phyloP scores from a whole-genome alignment of 2,888 invertebrate genomes.

The Erannis defoliaria region DNA sequence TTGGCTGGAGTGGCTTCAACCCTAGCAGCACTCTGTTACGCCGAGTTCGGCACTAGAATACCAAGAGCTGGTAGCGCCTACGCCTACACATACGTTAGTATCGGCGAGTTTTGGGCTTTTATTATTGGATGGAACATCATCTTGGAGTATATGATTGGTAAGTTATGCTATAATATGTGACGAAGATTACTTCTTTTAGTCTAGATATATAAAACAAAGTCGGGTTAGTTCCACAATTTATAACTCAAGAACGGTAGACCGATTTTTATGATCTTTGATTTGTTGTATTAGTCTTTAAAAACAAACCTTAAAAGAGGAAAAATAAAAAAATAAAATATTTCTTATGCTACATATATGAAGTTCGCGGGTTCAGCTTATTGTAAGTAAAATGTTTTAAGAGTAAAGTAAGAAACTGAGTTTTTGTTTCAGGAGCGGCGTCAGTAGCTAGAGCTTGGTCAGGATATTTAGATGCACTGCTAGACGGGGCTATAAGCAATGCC shows the following conservation, averaged over 20 bases:
- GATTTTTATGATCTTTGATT: no score
- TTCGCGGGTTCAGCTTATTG: no score
- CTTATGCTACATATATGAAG: no score
- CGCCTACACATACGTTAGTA: conserved; percentile 96
- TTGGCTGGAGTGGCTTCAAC: conserved; percentile 93
- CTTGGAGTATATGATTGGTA: conserved; percentile 95
- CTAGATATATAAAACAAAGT: no score
- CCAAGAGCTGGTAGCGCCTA: conserved; percentile 97
- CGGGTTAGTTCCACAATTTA: no score
- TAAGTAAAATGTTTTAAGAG: no score
- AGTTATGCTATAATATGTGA: conserved; percentile 37
- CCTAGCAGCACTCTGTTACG: conserved; percentile 94
- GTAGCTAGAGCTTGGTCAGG: conserved; percentile 96
- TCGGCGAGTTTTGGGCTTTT: conserved; percentile 98
- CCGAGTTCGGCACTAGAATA: conserved; percentile 95
- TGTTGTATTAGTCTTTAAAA: no score
- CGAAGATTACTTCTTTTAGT: no score
- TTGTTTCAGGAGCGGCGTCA: conserved; percentile 91
- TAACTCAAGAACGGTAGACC: no score
- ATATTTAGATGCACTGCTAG: conserved; percentile 92
- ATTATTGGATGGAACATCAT: conserved; percentile 98
- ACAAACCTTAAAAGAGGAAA: no score
- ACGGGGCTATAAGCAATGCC: conserved; percentile 90
- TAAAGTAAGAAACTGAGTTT: no score
- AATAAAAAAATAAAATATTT: no score